Percentiles rank a stretch among this genome's conserved stretches.
Conservation (phyloP, 2,113 vertebrate species). For the Callospermophilus lateralis region DNA sequence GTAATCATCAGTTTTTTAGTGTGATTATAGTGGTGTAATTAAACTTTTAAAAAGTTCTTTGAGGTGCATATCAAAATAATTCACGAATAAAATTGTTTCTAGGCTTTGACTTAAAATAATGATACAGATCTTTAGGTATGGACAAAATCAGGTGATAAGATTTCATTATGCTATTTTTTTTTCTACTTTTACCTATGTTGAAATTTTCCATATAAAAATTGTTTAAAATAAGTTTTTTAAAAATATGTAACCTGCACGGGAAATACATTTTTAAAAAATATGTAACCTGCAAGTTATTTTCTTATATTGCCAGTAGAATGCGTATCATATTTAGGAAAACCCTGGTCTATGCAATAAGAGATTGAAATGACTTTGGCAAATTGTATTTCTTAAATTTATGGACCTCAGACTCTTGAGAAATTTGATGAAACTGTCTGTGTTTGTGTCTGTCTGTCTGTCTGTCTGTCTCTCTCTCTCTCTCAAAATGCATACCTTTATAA, state of each 20-base stretch:
- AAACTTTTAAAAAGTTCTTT: neutral
- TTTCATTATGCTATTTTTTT: constrained; percentile 40
- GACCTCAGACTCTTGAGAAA: neutral
- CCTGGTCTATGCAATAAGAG: neutral
- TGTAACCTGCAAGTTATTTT: constrained; percentile 12
- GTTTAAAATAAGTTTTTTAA: neutral
- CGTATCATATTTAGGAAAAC: neutral
- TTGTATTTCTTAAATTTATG: constrained; percentile 21
- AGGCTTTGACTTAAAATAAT: constrained; percentile 30
- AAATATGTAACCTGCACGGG: neutral
- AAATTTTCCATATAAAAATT: constrained; percentile 32
- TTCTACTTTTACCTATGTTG: neutral
- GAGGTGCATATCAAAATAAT: constrained; percentile 8
- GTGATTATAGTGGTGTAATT: neutral
- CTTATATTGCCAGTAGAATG: neutral
- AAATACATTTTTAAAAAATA: neutral
- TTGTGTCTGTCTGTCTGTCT: neutral
- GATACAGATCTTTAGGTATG: neutral
- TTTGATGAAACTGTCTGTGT: neutral
- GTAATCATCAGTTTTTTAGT: constrained; percentile 4
- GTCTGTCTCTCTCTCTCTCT: neutral
- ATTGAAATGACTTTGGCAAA: constrained; percentile 42
- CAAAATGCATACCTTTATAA: neutral
- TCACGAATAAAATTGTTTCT: constrained; percentile 35
- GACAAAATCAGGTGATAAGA: constrained; percentile 9